Evolutionary conservation across 2,797 vertebrate species (phyloP).

Genomic region (Cercopithecus diana): DNA sequence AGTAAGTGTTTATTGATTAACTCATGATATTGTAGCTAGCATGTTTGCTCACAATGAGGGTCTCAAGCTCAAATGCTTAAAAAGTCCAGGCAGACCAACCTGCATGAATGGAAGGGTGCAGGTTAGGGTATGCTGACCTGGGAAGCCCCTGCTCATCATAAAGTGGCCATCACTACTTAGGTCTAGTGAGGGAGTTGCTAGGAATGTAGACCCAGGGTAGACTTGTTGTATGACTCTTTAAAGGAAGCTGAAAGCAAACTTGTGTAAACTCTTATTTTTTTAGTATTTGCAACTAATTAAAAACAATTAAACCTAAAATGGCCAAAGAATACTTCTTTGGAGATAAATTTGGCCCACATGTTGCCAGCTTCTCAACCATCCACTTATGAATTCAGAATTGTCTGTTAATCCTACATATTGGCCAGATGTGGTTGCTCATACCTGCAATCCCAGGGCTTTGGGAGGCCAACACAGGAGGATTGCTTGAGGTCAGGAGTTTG

Average conservation of each 20-base stretch:
- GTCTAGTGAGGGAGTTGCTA: not conserved
- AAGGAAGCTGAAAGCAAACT: not conserved
- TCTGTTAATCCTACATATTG: not conserved
- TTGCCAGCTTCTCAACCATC: not conserved
- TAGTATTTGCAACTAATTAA: not conserved
- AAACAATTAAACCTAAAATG: not conserved
- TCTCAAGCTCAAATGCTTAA: not conserved
- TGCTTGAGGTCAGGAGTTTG: too few species aligned
- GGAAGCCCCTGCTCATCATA: not conserved
- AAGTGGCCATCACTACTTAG: fast-evolving
- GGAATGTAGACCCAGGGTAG: not conserved
- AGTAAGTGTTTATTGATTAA: not conserved
- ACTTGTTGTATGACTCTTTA: not conserved
- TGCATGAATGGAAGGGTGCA: not conserved
- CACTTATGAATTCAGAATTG: not conserved
- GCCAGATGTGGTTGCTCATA: too few species aligned
- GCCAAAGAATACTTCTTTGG: not conserved
- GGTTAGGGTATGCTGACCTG: not conserved
- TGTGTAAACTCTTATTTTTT: not conserved
- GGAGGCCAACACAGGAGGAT: too few species aligned
- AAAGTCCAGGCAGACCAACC: not conserved
- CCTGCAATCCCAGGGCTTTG: too few species aligned
- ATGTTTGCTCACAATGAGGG: not conserved
- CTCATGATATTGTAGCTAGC: not conserved
- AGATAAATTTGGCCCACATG: not conserved